Conservation (phyloP, 2,113 vertebrate species). For the Hemichromis elongatus region DNA sequence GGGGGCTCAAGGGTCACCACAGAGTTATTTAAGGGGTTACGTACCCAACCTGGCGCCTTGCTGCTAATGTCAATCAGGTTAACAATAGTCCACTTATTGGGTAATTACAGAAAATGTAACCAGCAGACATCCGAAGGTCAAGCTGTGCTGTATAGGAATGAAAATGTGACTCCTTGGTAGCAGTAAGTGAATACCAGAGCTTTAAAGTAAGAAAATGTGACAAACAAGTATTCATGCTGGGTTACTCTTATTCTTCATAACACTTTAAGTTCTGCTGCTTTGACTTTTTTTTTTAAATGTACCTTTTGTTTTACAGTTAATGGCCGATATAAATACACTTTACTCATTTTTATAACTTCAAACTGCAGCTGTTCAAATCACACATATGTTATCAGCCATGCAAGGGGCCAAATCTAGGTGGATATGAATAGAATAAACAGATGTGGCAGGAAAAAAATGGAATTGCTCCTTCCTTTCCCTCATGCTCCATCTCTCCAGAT, state of each 20-base stretch:
- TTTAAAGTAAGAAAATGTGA: not conserved
- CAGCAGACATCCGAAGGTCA: constrained; percentile 22
- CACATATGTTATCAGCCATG: not conserved
- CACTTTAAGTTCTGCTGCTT: not conserved
- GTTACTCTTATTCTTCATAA: not conserved
- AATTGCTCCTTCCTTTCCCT: not conserved
- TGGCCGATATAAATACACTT: not conserved
- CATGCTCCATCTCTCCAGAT: not conserved
- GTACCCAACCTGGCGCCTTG: constrained; percentile 8
- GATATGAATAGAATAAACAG: not conserved
- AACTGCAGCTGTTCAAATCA: not conserved
- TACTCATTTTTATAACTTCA: not conserved
- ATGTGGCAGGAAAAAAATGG: not conserved
- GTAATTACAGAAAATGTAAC: constrained; percentile 45
- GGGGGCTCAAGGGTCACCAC: constrained; percentile 24
- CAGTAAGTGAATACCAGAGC: not conserved
- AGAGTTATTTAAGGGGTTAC: constrained; percentile 35
- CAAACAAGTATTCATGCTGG: not conserved
- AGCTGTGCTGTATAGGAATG: constrained; percentile 17
- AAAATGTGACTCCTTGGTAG: constrained; percentile 6
- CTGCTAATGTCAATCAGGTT: constrained; percentile 59
- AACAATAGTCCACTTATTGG: constrained; percentile 61
- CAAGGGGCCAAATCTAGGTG: not conserved
- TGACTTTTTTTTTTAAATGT: not conserved
- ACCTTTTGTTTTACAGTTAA: not conserved